Base-by-base conservation (phyloP, 2,888 invertebrate genomes). In the Thereva unica region DNA sequence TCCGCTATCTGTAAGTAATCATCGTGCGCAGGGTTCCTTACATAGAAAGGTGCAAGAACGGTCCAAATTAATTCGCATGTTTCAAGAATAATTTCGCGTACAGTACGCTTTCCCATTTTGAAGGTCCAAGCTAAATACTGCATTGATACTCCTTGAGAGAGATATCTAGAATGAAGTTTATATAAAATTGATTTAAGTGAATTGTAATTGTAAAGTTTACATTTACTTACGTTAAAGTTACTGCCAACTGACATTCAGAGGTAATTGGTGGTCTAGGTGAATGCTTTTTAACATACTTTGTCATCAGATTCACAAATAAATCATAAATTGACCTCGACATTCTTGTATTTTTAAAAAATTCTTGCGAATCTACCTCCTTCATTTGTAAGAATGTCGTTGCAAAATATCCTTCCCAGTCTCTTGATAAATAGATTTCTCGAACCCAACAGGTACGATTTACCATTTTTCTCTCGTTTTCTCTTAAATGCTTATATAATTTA, bases 161-260 rank as follows among this genome's bases (percentile, higher is more conserved):
- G n/a, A n/a, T n/a, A n/a, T n/a, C n/a, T n/a, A n/a, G 6, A 35
- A 23, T 6, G 34, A 10, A 23, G n/a, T n/a, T n/a, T n/a, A n/a
- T n/a, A n/a, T n/a, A n/a, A n/a, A n/a, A n/a, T n/a, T n/a, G n/a
- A n/a, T n/a, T n/a, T n/a, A n/a, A n/a, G n/a, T n/a, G n/a, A n/a
- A n/a, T n/a, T n/a, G n/a, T n/a, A n/a, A n/a, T n/a, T n/a, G 6
- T 23, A 34, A 9, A 35, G 9, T n/a, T 7, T 9, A 50, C 23
- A 50, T 34, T 50, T 23, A 6, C 5, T 12, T 50, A 50, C 50
- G 12, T 9, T 12, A 64, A 34, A 7, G 61, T 61, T 23, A 61
- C 44, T 5, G 61, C 61, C 49, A 61, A 35, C n/a, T 47, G 45
- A 35, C 61, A 61, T 47, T 61, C 61, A 38, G 47, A 61, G 37